Conservation (phyloP, 2,888 invertebrate species). For the Chromoteleia sp. region DNA sequence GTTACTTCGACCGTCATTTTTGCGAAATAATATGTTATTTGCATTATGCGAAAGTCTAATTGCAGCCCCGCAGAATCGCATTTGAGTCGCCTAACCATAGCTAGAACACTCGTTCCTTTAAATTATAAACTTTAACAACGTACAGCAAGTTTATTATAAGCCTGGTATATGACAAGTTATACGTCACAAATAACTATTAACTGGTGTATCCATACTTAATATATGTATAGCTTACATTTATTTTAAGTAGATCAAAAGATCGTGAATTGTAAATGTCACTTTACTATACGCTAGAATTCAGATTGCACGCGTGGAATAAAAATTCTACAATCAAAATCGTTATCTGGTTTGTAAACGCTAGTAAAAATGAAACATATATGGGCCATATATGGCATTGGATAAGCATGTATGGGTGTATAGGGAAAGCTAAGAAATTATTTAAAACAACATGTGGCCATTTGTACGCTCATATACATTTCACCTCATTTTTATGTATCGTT, state of each 20-base stretch:
- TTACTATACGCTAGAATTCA: no score
- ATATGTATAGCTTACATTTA: conserved; percentile 8
- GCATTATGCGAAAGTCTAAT: conserved; percentile 35
- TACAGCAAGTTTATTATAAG: conserved; percentile 9
- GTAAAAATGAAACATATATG: no score
- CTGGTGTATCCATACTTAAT: conserved; percentile 22
- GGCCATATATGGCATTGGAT: no score
- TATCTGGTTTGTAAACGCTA: no score
- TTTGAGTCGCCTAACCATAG: conserved; percentile 3
- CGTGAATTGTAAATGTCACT: conserved; percentile 19
- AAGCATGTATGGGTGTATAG: no score
- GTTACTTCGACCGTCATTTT: conserved; percentile 41
- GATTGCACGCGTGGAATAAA: no score
- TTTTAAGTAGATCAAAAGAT: conserved; percentile 19
- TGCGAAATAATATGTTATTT: conserved; percentile 41
- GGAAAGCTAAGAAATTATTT: no score
- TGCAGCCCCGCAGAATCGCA: conserved; percentile 11
- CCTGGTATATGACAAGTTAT: conserved; percentile 24
- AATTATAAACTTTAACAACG: conserved; percentile 38
- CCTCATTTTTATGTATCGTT: no score
- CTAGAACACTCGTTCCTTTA: conserved; percentile 18
- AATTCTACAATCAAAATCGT: no score
- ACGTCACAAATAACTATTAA: conserved; percentile 42
- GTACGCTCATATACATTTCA: no score
- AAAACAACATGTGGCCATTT: no score